Percentiles rank a stretch among this genome's conserved stretches.
Conservation (phyloP, 2,797 vertebrate genomes). For the Toxotes lorentzi region DNA sequence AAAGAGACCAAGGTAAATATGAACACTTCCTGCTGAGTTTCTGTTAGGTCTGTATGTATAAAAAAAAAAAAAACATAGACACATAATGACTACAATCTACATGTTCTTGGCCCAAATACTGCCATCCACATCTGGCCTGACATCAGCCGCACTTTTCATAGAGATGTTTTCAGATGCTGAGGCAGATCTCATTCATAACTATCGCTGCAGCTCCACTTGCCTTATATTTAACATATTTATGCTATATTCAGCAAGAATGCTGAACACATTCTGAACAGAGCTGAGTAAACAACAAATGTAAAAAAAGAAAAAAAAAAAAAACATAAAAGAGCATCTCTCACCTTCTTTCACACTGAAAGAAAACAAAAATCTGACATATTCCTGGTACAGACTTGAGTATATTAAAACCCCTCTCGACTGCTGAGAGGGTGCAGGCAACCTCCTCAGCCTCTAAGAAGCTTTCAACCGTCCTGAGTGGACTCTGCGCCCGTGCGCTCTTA, state of each 20-base stretch:
- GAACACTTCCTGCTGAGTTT: conserved; percentile 28
- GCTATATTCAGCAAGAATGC: not conserved
- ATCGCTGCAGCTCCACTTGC: not conserved
- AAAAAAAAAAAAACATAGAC: conserved; percentile 5
- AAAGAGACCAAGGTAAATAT: conserved; percentile 20
- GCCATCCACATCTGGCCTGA: conserved; percentile 6
- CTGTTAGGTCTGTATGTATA: not conserved
- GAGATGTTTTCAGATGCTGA: conserved; percentile 10
- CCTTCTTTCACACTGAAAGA: conserved; percentile 9
- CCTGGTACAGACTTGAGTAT: conserved; percentile 23
- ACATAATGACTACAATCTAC: conserved; percentile 11
- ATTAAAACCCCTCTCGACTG: conserved; percentile 17
- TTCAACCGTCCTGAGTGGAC: not conserved
- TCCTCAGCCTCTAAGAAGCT: not conserved
- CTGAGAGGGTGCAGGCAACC: not conserved
- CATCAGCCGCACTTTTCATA: conserved; percentile 10
- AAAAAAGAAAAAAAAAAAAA: not conserved
- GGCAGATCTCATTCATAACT: not conserved
- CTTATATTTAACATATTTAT: not conserved
- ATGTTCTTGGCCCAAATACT: conserved; percentile 22
- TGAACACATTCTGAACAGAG: conserved; percentile 10
- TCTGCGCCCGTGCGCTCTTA: conserved; percentile 68
- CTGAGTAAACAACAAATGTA: not conserved
- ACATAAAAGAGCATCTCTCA: not conserved
- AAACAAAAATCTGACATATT: conserved; percentile 22